Evolutionary conservation across 2,113 vertebrate species (phyloP).

Genomic region (Paramisgurnus dabryanus): DNA sequence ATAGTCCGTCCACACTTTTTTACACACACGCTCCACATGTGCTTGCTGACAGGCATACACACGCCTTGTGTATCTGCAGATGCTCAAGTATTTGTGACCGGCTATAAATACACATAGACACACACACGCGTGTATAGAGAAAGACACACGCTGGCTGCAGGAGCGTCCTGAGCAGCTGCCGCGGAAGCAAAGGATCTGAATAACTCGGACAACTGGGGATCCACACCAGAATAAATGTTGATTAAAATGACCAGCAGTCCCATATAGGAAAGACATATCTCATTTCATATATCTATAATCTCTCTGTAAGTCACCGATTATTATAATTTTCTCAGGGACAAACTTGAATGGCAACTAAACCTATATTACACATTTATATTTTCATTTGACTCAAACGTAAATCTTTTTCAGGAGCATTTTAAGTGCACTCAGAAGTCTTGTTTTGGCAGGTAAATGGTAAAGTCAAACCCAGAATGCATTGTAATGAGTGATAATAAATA

Average conservation of each 20-base stretch:
- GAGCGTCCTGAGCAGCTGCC: constrained; percentile 19
- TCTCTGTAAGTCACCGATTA: no score
- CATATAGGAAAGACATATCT: no score
- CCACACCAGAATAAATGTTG: not conserved
- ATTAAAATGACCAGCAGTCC: not conserved
- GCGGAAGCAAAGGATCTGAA: constrained; percentile 24
- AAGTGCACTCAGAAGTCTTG: no score
- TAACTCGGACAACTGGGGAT: constrained; percentile 34
- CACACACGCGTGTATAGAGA: constrained; percentile 22
- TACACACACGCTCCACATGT: not conserved
- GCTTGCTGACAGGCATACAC: constrained; percentile 24
- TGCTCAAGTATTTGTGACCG: constrained; percentile 8
- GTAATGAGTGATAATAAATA: no score
- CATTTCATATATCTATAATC: no score
- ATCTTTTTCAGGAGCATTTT: no score
- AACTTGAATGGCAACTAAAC: no score
- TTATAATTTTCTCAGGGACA: no score
- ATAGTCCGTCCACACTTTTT: not conserved
- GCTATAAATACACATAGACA: constrained; percentile 14
- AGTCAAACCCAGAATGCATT: no score
- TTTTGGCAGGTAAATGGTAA: no score
- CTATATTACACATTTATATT: no score
- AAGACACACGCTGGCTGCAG: not conserved
- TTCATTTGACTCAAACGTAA: no score
- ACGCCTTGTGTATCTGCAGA: constrained; percentile 9